Conservation (phyloP, 2,888 invertebrate species). For the Phorcus lineatus region DNA sequence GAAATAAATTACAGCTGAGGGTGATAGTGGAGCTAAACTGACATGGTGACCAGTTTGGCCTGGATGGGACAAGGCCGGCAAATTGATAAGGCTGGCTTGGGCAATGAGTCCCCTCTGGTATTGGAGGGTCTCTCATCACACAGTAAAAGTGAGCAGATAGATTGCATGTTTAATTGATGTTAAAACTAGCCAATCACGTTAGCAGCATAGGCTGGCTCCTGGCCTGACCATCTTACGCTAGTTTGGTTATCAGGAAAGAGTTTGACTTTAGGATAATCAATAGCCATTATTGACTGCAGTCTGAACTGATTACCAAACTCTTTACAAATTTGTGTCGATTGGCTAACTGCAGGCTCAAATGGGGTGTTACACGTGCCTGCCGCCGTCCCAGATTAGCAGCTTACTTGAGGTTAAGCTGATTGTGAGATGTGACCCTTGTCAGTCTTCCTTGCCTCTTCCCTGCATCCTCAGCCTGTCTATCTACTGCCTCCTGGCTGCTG, state of each 20-base stretch:
- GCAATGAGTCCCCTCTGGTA: neutral
- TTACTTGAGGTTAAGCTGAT: conserved; percentile 12
- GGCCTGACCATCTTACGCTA: neutral
- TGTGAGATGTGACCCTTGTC: conserved; percentile 5
- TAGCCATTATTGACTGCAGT: neutral
- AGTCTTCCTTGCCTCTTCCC: neutral
- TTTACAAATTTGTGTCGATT: conserved; percentile 24
- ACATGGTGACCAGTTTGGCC: too few species aligned
- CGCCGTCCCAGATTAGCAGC: conserved; percentile 17
- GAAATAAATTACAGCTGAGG: neutral
- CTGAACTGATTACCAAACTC: conserved; percentile 12
- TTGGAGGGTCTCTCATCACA: neutral
- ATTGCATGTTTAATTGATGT: conserved; percentile 22
- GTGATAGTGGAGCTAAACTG: neutral
- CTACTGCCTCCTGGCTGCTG: neutral
- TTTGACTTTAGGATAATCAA: conserved; percentile 20
- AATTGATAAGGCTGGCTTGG: neutral
- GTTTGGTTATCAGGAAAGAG: neutral
- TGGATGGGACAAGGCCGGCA: too few species aligned
- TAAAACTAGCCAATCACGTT: conserved; percentile 12
- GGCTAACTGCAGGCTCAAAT: conserved; percentile 6
- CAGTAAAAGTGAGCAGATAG: neutral
- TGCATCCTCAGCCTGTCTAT: neutral
- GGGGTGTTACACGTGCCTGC: neutral
- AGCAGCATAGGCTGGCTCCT: neutral